Evolutionary conservation across 2,797 vertebrate genomes (phyloP), one percentile per base, ranked within the genome.

Genomic region (Diceros bicornis): DNA sequence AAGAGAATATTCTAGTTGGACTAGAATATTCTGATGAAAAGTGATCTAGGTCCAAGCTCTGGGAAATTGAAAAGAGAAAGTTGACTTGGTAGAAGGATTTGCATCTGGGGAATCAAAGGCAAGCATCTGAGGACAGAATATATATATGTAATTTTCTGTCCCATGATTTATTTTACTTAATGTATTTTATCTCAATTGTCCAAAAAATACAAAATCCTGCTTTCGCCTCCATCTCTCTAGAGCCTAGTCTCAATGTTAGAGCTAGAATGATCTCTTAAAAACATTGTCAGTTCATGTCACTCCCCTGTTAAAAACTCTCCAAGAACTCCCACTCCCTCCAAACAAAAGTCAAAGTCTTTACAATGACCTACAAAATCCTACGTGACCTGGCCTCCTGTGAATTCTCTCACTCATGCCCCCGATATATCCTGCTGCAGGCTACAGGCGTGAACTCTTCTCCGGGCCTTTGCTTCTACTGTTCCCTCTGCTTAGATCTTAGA

Each of bases 101-200:
- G 14, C 12, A 52, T 89, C 44, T 72, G 7, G 7, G 10, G 86
- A 92, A 88, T 64, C 79, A 94, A 82, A 78, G 29, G 12, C 25
- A 83, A 74, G 37, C 21, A 25, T 91, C 23, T 68, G 62, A 77
- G 21, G 14, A 41, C 16, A 69, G 57, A 61, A 61, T 52, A 57
- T 6, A 23, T 20, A 32, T 47, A 37, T 11, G 82, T 77, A n/a
- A 14, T 9, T 3, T 37, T 2, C 29, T 47, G 11, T 50, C 29
- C 55, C 25, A 64, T 50, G 44, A 90, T 87, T 97, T 82, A 81
- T 93, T 79, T 97, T 81, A 72, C 62, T 75, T 75, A 62, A 72
- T 34, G 8, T 90, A 68, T 85, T 94, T 94, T 89, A 94, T 29
- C 57, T 93, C 79, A 83, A 68, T 90, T 94, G 55, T 81, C 27